These are phyloP conservation scores for Acrossocheilus wenchowensis DNA, from an alignment of 2,797 vertebrate genomes.

Conservation along the genomic window DNA sequence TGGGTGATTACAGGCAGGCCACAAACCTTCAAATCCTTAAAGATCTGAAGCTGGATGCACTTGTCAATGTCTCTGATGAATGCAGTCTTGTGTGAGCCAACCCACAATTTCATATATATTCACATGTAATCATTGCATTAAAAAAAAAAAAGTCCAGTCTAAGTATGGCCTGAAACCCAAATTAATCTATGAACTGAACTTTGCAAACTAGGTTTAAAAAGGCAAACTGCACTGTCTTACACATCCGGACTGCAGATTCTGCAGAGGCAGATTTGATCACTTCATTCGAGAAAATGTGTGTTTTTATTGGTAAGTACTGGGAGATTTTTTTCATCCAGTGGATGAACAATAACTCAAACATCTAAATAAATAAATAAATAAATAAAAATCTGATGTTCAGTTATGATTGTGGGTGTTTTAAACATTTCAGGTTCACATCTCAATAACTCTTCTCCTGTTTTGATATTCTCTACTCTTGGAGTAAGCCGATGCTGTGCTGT, in stretches of 20 bases:
- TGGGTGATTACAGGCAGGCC: constrained; percentile 84
- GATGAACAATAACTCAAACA: background rate
- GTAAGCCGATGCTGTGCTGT: constrained; percentile 81
- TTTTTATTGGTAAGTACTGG: constrained; percentile 82
- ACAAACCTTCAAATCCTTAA: constrained; percentile 74
- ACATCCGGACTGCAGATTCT: constrained; percentile 78
- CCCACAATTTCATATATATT: background rate
- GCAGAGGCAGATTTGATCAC: constrained; percentile 69
- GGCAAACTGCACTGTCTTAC: constrained; percentile 65
- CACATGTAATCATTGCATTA: background rate
- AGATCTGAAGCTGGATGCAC: constrained; percentile 83
- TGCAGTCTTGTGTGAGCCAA: constrained; percentile 70
- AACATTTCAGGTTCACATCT: constrained; percentile 66
- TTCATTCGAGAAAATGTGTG: constrained; percentile 76
- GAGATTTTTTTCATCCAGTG: background rate
- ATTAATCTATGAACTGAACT: background rate
- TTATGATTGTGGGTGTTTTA: background rate
- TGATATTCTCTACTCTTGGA: constrained; percentile 83
- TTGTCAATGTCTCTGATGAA: constrained; percentile 80
- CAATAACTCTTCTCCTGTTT: constrained; percentile 67
- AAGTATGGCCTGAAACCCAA: background rate
- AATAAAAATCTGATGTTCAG: background rate
- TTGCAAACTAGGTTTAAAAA: constrained; percentile 59
- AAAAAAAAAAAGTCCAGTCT: background rate
- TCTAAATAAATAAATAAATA: background rate